Evolutionary conservation across 2,888 invertebrate species (phyloP), one percentile per base, ranked within the genome.

Genomic region (Polymixis flavicincta): DNA sequence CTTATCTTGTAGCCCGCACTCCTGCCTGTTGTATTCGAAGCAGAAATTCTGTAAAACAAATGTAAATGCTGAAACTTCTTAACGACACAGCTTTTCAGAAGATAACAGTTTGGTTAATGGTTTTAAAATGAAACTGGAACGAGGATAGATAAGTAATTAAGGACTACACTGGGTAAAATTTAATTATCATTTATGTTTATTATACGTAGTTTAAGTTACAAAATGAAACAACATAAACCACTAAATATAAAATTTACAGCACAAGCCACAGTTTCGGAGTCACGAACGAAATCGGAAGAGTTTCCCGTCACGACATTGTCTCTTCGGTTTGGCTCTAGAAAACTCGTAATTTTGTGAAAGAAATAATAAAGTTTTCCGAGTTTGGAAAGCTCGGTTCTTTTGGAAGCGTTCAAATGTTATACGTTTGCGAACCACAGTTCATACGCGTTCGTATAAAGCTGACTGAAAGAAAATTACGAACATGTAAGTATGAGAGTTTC

Each of bases 21-120:
- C 96, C 74, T 94, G 93, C 2, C 93, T 94, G 28, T 94, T 93
- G 86, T 96, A 96, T 89, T 94, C 95, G 71, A 95, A 89, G 90
- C 96, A 96, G 89, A 95, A 96, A 88, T 92, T 95, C 96, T 96
- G 96, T 65, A 92, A 93, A 88, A 73, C 83, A 88, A 90, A 81
- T 57, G 57, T 63, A 37, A 50, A 25, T 55, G 48, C 75, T 82
- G 13, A 70, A 80, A 65, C 45, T 67, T 70, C 37, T 28, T 66
- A 65, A 78, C 19, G 52, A 72, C 28, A 55, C 17, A 37, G 37
- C 28, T 22, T 70, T 65, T 52, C 37, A n/a, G n/a, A 11, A 32
- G 32, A 78, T 64, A 60, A 37, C 14, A 37, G 50, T 78, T 45
- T 48, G 14, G 55, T 50, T 78, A 55, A 67, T 55, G 75, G 22